These are phyloP conservation scores for Loxodonta africana DNA, from an alignment of 2,113 vertebrate genomes.

Conservation along the genomic window DNA sequence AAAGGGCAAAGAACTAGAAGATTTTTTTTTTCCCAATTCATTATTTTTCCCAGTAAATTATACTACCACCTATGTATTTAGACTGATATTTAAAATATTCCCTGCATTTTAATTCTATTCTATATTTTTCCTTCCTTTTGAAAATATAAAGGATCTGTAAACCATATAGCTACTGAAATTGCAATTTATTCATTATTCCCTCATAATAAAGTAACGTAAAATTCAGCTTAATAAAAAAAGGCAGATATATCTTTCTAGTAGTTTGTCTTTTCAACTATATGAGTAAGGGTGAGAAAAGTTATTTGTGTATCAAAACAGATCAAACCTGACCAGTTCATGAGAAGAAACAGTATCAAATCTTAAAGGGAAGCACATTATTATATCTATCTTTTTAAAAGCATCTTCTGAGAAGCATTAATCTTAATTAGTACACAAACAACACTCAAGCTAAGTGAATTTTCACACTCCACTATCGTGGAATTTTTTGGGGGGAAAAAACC, in stretches of 20 bases:
- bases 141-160: conserved; percentile 53
- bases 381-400: not conserved
- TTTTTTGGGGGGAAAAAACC: not conserved
- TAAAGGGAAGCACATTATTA: not conserved
- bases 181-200: conserved; percentile 18
- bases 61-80: not conserved
- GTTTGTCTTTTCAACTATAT: not conserved
- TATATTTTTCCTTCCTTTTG: not conserved
- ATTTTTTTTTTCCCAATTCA: conserved; percentile 26
- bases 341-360: not conserved
- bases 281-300: not conserved
- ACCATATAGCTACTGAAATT: not conserved
- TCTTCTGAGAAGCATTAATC: not conserved
- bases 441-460: not conserved
- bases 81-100: not conserved
- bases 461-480: not conserved
- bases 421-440: not conserved
- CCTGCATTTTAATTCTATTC: not conserved
- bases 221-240: conserved; percentile 35
- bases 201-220: conserved; percentile 66
- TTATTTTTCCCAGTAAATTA: conserved; percentile 4
- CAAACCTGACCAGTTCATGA: not conserved
- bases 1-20: not conserved
- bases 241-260: not conserved
- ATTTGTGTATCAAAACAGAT: not conserved